Conservation (phyloP, 2,888 invertebrate genomes). For the Drosophila eohydei region DNA sequence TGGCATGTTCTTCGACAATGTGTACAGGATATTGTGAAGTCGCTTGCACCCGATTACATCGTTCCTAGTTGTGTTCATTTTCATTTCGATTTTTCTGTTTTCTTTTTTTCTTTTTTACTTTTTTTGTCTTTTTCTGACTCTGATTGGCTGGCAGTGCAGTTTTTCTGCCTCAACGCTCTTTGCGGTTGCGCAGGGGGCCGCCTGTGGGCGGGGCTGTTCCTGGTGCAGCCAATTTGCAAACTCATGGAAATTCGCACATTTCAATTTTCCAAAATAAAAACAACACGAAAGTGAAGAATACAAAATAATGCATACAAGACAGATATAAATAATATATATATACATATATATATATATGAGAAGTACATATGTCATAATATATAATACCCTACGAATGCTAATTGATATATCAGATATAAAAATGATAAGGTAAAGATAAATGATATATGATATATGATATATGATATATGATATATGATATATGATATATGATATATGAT, state of each 20-base stretch:
- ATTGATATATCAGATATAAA: not conserved
- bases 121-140: constrained; percentile 7
- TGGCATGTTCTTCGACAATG: too few relatives aligned
- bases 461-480: too few relatives aligned
- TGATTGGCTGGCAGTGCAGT: constrained; percentile 75
- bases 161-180: constrained; percentile 77
- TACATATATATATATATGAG: not conserved
- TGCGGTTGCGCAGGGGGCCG: constrained; percentile 24
- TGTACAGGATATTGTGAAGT: not conserved
- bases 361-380: not conserved
- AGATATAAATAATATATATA: not conserved
- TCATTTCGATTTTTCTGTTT: constrained; percentile 9
- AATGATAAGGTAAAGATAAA: too few relatives aligned
- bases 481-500: too few relatives aligned
- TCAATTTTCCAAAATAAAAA: constrained; percentile 7
- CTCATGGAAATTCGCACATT: constrained; percentile 57
- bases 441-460: too few relatives aligned
- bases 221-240: constrained; percentile 50
- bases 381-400: not conserved
- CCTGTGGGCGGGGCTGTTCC: constrained; percentile 1
- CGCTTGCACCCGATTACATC: not conserved
- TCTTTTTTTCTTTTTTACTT: constrained; percentile 13
- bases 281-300: not conserved
- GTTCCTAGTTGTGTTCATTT: not conserved
- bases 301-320: not conserved